Percentiles rank a stretch among this genome's conserved stretches.
Evolutionary conservation across 2,113 vertebrate genomes (phyloP).

Genomic region (Seriola dumerili): DNA sequence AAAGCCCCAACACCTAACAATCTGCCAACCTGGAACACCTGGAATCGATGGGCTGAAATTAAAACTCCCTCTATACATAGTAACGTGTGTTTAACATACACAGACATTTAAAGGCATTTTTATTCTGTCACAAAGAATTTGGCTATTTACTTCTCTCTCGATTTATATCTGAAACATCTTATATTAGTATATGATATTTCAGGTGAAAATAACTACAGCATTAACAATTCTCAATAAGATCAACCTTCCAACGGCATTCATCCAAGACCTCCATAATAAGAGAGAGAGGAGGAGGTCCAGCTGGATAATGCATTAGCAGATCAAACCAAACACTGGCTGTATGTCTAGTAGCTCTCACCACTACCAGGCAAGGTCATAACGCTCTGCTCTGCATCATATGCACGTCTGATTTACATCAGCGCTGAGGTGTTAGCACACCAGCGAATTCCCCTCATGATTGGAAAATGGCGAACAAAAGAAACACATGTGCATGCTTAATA

Average conservation of each 20-base stretch:
- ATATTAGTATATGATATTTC: not conserved
- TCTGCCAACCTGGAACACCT: too few relatives aligned
- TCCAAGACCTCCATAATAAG: constrained; percentile 14
- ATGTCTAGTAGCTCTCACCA: constrained; percentile 2
- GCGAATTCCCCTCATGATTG: constrained; percentile 56
- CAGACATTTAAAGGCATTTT: not conserved
- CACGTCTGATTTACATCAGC: constrained; percentile 60
- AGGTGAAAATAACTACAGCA: not conserved
- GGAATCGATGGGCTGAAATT: not conserved
- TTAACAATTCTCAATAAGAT: not conserved
- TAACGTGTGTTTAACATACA: not conserved
- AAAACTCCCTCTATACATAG: not conserved
- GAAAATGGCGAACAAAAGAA: constrained; percentile 47
- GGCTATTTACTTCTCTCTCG: not conserved
- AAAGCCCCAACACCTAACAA: too few relatives aligned
- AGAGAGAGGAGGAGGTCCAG: constrained; percentile 27
- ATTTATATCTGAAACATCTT: not conserved
- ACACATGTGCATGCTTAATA: constrained; percentile 47
- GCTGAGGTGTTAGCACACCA: constrained; percentile 59
- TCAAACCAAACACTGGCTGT: constrained; percentile 44
- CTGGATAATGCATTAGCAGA: constrained; percentile 68
- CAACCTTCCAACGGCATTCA: not conserved
- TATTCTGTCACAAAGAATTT: not conserved
- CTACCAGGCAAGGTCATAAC: constrained; percentile 31
- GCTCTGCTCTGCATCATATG: constrained; percentile 41